Conservation (phyloP, 2,113 vertebrate genomes). For the Ia io region DNA sequence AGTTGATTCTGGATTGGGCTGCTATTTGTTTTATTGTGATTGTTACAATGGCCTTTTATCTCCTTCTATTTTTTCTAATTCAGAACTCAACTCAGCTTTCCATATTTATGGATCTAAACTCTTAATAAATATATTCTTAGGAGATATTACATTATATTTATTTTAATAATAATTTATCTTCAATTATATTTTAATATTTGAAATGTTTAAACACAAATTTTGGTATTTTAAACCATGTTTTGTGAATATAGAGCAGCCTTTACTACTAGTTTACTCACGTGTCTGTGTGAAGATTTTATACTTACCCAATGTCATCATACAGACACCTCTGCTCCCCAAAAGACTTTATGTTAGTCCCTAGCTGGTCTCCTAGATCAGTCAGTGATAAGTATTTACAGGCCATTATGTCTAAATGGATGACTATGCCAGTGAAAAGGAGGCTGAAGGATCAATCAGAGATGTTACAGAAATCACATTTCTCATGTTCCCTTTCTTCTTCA, state of each 20-base stretch:
- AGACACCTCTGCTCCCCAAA: not conserved
- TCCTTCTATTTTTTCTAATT: not conserved
- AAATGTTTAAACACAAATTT: not conserved
- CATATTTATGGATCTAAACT: not conserved
- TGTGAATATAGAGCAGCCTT: not conserved
- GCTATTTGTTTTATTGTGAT: not conserved
- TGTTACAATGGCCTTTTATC: slow-evolving; percentile 28
- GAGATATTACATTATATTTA: not conserved
- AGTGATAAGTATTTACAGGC: not conserved
- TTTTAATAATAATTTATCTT: slow-evolving; percentile 43
- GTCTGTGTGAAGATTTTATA: not conserved
- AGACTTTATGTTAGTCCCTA: not conserved
- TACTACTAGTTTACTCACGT: not conserved
- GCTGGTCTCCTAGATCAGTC: not conserved
- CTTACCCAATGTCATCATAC: not conserved
- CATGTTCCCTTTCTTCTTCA: not conserved
- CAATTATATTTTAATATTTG: not conserved
- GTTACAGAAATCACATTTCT: not conserved
- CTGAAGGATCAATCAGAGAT: not conserved
- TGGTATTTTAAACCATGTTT: not conserved
- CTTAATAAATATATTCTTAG: slow-evolving; percentile 45
- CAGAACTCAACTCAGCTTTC: not conserved
- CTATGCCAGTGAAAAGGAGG: not conserved
- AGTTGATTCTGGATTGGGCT: not conserved
- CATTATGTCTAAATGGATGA: not conserved